A percentile compares a stretch with the other conserved stretches of the same genome.
phyloP scores from a whole-genome alignment of 2,113 vertebrate species.

The Rissa tridactyla region DNA sequence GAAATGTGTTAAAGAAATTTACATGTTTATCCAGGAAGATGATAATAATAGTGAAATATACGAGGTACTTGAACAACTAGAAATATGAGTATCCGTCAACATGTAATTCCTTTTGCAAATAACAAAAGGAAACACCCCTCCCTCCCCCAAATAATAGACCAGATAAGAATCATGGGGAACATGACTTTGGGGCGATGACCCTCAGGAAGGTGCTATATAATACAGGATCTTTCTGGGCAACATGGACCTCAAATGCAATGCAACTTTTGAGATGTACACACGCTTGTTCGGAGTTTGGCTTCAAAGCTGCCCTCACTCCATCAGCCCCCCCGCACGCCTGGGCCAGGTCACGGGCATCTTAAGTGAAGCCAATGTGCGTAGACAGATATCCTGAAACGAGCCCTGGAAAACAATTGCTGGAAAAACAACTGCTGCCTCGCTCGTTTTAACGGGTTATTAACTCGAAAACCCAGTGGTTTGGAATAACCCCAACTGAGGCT shows the following conservation, averaged over 20 bases:
- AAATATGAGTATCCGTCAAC: not conserved
- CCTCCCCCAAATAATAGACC: not conserved
- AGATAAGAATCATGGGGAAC: not conserved
- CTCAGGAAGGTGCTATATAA: fast-evolving
- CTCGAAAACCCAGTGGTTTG: not conserved
- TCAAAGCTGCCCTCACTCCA: fast-evolving
- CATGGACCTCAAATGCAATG: fast-evolving
- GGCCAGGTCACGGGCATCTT: fast-evolving
- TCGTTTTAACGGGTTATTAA: not conserved
- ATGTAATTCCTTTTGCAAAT: not conserved
- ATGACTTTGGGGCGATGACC: not conserved
- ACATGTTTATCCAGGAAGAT: not conserved
- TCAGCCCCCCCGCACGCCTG: fast-evolving
- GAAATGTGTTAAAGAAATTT: not conserved
- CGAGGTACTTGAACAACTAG: not conserved
- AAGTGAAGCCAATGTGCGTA: fast-evolving
- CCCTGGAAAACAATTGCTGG: conserved; percentile 16
- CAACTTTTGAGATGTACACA: fast-evolving
- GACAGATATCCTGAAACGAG: not conserved
- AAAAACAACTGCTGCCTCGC: not conserved
- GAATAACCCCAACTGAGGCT: not conserved
- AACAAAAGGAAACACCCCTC: not conserved
- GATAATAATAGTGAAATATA: not conserved
- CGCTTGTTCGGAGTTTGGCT: fast-evolving
- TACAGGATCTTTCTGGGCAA: fast-evolving